Base-by-base conservation (phyloP, 1,140 invertebrate species). In the Cydia pomonella region DNA sequence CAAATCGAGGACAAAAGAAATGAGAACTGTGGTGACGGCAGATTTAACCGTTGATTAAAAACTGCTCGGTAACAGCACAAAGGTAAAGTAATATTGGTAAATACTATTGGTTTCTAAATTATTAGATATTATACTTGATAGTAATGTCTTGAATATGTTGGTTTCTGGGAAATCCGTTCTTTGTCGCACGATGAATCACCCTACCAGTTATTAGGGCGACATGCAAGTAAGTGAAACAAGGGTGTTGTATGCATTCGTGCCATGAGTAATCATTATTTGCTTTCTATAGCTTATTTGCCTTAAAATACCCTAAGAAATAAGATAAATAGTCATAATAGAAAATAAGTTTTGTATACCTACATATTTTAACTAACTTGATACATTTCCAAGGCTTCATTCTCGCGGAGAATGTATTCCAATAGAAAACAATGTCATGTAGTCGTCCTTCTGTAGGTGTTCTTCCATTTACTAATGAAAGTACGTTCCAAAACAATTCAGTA, bases 171-270 rank as follows among this genome's bases (percentile, higher is more conserved):
- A 87, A 81, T 80, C 80, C 78, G 77, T 80, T 84, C 81, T 86
- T 82, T 80, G 82, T 83, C 79, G 82, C 82, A 80, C 85, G 87
- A 88, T 91, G 89, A 91, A 83, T 91, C 89, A 91, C 85, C 89
- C 77, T 76, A 80, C 80, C 79, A 86, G 86, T 80, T 87, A 79
- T 82, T 82, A 81, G 76, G 86, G 82, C 79, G 84, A 86, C 84
- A 82, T 75, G 80, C 81, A 64, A 29, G 63, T 64, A 33, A 77
- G 62, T 82, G 78, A 72, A 85, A 86, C 79, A 87, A 86, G 87
- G 87, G 87, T 87, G 82, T 64, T 47, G 50, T 38, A 69, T 69
- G 64, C 33, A 33, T 41, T 29, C 29, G 41, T 38, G 16, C 33
- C 41, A 25, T 23, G 21, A n/a, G 44, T 74, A 44, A 66, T 74